Conservation (phyloP, 2,797 vertebrate genomes). For the Syndactyla subalaris region DNA sequence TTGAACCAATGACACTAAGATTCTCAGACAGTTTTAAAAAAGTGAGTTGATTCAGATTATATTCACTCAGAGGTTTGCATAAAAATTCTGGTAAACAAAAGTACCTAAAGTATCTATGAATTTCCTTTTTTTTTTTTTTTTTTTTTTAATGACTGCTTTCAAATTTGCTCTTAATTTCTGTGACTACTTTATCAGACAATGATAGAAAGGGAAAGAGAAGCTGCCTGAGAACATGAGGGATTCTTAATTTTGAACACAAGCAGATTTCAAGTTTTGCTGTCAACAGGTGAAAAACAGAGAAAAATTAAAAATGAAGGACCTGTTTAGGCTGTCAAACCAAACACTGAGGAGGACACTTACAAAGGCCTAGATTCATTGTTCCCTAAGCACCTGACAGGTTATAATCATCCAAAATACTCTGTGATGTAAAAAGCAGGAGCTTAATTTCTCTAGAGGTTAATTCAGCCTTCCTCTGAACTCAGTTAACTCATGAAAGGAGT, state of each 20-base stretch:
- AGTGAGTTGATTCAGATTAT: not conserved
- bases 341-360: not conserved
- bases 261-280: not conserved
- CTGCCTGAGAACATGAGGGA: not conserved
- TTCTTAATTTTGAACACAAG: not conserved
- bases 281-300: accelerated
- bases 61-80: not conserved
- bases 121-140: not conserved
- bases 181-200: not conserved
- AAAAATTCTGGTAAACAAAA: not conserved
- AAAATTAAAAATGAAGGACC: not conserved
- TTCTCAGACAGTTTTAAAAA: not conserved
- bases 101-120: not conserved
- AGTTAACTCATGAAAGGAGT: not conserved
- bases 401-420: not conserved
- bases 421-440: not conserved
- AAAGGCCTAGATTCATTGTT: not conserved
- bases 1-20: not conserved
- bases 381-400: not conserved
- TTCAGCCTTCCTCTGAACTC: not conserved
- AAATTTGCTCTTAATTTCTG: not conserved
- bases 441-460: slow-evolving; percentile 13
- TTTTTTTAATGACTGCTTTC: not conserved
- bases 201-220: not conserved
- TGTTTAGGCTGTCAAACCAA: not conserved